Percentiles rank a stretch among this genome's conserved stretches.
Conservation (phyloP, 2,797 vertebrate species). For the Periophthalmus magnuspinnatus region DNA sequence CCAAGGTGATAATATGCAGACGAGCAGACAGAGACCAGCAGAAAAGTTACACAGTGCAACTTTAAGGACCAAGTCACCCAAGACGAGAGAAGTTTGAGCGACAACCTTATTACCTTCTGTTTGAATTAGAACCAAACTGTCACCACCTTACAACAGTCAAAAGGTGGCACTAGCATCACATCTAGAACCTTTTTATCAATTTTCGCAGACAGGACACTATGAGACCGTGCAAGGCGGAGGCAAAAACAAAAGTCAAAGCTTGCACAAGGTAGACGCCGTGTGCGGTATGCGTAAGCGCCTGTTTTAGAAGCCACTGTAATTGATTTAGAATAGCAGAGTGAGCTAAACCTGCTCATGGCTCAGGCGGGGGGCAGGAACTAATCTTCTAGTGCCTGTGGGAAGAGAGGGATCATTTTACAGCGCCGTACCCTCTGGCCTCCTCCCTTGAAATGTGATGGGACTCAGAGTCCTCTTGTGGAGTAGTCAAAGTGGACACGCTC, state of each 20-base stretch:
- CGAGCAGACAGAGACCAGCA: no score
- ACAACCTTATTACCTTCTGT: slow-evolving; percentile 33
- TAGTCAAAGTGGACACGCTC: slow-evolving; percentile 46
- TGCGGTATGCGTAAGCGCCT: slow-evolving; percentile 34
- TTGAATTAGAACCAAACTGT: slow-evolving; percentile 18
- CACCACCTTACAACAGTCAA: slow-evolving; percentile 54
- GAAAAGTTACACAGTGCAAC: no score
- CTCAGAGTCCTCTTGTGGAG: slow-evolving; percentile 40
- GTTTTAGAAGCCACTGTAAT: slow-evolving; percentile 53
- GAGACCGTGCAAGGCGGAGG: slow-evolving; percentile 12
- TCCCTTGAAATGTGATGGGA: slow-evolving; percentile 47
- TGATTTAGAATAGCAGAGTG: slow-evolving; percentile 55
- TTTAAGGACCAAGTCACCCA: background rate
- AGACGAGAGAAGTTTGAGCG: slow-evolving; percentile 8
- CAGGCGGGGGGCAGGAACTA: slow-evolving; percentile 46
- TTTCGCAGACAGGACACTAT: slow-evolving; percentile 19
- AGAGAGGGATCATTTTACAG: slow-evolving; percentile 45
- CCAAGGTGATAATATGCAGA: no score
- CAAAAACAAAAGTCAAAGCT: slow-evolving; percentile 14
- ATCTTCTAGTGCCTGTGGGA: slow-evolving; percentile 44
- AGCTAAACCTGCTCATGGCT: slow-evolving; percentile 51
- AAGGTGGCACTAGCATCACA: slow-evolving; percentile 66
- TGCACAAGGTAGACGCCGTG: slow-evolving; percentile 19
- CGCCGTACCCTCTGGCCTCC: slow-evolving; percentile 29
- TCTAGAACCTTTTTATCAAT: slow-evolving; percentile 15